Percentiles rank a stretch among this genome's conserved stretches.
Evolutionary conservation across 1,140 invertebrate species (phyloP).

Genomic region (Bombus consobrinus): DNA sequence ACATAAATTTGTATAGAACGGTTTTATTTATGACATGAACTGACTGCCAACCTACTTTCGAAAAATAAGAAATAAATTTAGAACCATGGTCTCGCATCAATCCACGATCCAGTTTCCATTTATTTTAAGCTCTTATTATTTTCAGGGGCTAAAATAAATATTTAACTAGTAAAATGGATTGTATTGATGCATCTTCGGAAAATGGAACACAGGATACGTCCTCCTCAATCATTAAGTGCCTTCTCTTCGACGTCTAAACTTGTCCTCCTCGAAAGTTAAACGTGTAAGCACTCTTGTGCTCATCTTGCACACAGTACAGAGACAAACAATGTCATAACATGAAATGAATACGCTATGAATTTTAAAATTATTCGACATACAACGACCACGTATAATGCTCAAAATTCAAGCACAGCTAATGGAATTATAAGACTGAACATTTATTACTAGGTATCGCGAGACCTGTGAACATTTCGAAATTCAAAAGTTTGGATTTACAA

Average conservation of each 20-base stretch:
- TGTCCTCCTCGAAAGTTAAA: constrained; percentile 11
- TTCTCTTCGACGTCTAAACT: constrained; percentile 5
- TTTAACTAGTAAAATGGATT: not conserved
- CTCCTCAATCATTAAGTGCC: not conserved
- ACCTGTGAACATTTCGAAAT: too few species aligned
- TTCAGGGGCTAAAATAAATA: not conserved
- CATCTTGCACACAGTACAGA: not conserved
- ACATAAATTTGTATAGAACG: too few species aligned
- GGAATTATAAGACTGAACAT: too few species aligned
- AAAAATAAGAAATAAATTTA: too few species aligned
- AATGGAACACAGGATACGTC: not conserved
- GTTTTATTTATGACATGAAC: too few species aligned
- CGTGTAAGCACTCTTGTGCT: not conserved
- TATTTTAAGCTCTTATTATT: not conserved
- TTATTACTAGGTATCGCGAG: too few species aligned
- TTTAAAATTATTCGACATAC: not conserved
- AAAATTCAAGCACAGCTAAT: not conserved
- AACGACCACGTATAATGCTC: not conserved
- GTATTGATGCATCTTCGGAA: not conserved
- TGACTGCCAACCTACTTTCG: too few species aligned
- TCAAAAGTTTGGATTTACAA: not conserved
- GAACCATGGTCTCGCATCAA: too few species aligned
- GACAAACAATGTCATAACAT: not conserved
- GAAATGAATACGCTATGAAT: not conserved
- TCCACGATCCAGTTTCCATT: too few species aligned